phyloP scores from a whole-genome alignment of 2,888 invertebrate species.

The Pollenia amentaria region DNA sequence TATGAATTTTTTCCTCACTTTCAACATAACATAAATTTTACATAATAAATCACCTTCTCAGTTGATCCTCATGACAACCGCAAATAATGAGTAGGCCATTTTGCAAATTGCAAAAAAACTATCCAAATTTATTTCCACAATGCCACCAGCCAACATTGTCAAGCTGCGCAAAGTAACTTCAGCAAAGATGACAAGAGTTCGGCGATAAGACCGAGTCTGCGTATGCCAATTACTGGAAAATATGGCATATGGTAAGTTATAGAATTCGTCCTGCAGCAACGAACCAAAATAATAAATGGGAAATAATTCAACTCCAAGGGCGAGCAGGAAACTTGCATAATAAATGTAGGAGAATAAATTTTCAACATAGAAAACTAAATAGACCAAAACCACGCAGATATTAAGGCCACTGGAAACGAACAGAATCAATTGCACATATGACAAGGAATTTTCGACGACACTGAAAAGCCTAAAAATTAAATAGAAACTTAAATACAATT shows the following conservation, averaged over 20 bases:
- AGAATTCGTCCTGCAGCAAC: conserved; percentile 71
- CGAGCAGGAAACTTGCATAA: conserved; percentile 61
- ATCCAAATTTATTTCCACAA: conserved; percentile 71
- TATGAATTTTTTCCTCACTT: no score
- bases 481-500: background rate
- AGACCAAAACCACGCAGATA: conserved; percentile 69
- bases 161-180: conserved; percentile 63
- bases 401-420: conserved; percentile 69
- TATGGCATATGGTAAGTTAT: conserved; percentile 70
- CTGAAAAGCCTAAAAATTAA: conserved; percentile 63
- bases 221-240: conserved; percentile 74
- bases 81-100: conserved; percentile 74
- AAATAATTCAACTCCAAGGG: conserved; percentile 71
- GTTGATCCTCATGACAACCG: conserved; percentile 66
- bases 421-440: conserved; percentile 62
- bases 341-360: conserved; percentile 64
- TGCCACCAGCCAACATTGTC: conserved; percentile 71
- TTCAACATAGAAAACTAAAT: conserved; percentile 71
- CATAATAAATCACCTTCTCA: background rate
- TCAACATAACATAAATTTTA: no score
- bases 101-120: conserved; percentile 74
- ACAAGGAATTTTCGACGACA: conserved; percentile 58
- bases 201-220: conserved; percentile 64
- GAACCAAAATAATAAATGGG: conserved; percentile 75
- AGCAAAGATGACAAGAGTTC: conserved; percentile 66